These are phyloP conservation scores for Thumatha senex DNA, from an alignment of 2,888 invertebrate genomes.

Conservation along the genomic window DNA sequence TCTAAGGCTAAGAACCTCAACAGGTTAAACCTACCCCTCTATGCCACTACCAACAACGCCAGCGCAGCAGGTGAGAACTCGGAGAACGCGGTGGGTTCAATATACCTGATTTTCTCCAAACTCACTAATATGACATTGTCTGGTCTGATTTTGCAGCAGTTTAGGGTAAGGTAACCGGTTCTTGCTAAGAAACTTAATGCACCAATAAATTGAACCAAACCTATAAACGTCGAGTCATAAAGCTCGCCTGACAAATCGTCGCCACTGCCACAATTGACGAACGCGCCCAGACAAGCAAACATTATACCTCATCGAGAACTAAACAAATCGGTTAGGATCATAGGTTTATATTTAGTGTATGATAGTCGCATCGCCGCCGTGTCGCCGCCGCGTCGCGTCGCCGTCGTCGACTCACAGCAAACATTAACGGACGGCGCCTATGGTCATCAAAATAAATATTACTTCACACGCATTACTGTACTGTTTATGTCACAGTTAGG, in stretches of 20 bases:
- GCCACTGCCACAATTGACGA: conserved; percentile 6
- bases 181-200: not conserved
- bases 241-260: conserved; percentile 1
- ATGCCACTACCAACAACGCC: no score
- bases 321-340: conserved; percentile 25
- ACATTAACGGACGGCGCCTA: conserved; percentile 34
- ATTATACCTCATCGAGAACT: conserved; percentile 9
- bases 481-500: conserved; percentile 29
- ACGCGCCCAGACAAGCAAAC: conserved; percentile 10
- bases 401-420: conserved; percentile 27
- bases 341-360: conserved; percentile 33
- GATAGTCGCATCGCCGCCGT: conserved; percentile 8
- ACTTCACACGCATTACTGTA: conserved; percentile 27
- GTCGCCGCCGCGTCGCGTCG: conserved; percentile 24
- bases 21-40: no score
- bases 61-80: no score
- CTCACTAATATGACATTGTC: no score
- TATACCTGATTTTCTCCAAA: no score
- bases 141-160: no score
- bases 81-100: no score
- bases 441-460: conserved; percentile 24
- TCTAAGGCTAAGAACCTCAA: no score
- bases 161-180: no score
- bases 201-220: not conserved
- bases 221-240: not conserved